Base-by-base conservation (phyloP, 2,797 vertebrate species). In the Gouania willdenowi region DNA sequence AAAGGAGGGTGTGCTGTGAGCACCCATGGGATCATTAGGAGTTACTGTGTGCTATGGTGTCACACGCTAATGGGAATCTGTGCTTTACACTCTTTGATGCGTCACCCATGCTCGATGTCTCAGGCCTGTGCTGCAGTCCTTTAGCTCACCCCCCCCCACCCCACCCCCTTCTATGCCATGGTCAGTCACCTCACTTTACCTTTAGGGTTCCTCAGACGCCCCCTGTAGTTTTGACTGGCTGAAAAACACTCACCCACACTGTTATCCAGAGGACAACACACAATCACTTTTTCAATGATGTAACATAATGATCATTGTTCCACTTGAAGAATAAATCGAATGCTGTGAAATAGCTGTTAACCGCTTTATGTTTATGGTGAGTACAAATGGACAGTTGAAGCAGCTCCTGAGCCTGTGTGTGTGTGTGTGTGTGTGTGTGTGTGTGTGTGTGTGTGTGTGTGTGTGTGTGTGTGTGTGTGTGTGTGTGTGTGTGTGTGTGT, bases 51-150 rank as follows among this genome's bases (percentile, higher is more conserved):
- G 71, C 63, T 52, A 61, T 50, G 49, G 64, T 79, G 71, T 70
- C 69, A 70, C 51, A 62, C 67, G 64, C 73, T 82, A 77, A 84
- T 75, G 65, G 59, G 53, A 75, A 66, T 60, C 59, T 79, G 69
- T 56, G 53, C 49, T 77, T 77, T 81, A 72, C 71, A 59, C 52
- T 57, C 55, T 71, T 69, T 75, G 61, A 79, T 84, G 71, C 79
- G 58, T 72, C 31, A 23, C 62, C 51, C 23, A 21, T 23, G 21
- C 47, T 61, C 55, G 65, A 68, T 65, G 56, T 40, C 62, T 72
- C 41, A 53, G 60, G 62, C 35, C 31, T 28, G 36, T 53, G 49
- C 46, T 65, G 44, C 39, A 65, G 41, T 64, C 57, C 39, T 69
- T 55, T 57, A 27, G 56, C 51, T 63, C 64, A 38, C 64, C 51